These are phyloP conservation scores for Chelonus insularis DNA, from an alignment of 1,140 invertebrate species.

Conservation along the genomic window DNA sequence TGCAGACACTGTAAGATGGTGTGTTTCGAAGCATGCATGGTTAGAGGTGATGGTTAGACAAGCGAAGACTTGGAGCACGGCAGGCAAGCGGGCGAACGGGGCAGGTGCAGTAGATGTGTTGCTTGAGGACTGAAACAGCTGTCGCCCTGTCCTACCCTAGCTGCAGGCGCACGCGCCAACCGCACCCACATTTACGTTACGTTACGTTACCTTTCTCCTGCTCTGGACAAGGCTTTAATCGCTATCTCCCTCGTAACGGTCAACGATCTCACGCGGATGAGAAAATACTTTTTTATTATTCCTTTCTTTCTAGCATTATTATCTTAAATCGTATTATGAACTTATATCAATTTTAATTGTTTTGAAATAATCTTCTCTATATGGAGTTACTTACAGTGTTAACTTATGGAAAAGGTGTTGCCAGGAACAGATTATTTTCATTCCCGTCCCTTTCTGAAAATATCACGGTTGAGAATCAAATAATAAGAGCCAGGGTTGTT, in stretches of 20 bases:
- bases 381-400: no score
- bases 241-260: slow-evolving; percentile 50
- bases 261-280: slow-evolving; percentile 46
- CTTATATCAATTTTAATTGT: no score
- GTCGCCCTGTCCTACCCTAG: slow-evolving; percentile 55
- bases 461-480: no score
- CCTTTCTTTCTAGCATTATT: no score
- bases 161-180: slow-evolving; percentile 58
- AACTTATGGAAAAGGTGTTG: no score
- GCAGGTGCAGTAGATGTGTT: slow-evolving; percentile 54
- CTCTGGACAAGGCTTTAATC: slow-evolving; percentile 23
- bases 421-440: no score
- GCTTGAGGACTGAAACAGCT: slow-evolving; percentile 53
- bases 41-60: neutral
- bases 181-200: slow-evolving; percentile 59
- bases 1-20: no score
- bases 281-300: slow-evolving; percentile 19
- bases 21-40: neutral
- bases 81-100: slow-evolving; percentile 33
- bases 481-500: no score
- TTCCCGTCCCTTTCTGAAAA: no score
- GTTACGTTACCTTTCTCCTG: slow-evolving; percentile 47
- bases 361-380: no score
- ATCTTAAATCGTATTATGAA: no score
- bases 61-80: neutral